These are phyloP conservation scores for Phylloscopus whistleri DNA, from an alignment of 2,113 vertebrate genomes.

Conservation along the genomic window DNA sequence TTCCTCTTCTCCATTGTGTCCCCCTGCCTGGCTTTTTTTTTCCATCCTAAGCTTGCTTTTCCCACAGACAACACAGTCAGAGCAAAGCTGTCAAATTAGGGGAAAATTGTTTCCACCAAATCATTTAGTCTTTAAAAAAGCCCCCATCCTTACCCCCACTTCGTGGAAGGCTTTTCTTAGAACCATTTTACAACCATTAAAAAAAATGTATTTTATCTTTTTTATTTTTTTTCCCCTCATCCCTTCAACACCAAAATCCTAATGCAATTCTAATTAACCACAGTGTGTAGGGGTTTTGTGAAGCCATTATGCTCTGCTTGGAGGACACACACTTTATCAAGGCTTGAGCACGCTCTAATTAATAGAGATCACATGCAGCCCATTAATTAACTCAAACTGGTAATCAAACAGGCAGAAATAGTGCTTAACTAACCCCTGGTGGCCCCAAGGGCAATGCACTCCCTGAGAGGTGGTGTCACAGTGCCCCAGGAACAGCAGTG, in stretches of 20 bases:
- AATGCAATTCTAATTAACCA: conserved; percentile 42
- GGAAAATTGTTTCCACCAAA: background rate
- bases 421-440: background rate
- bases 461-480: background rate
- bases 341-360: conserved; percentile 40
- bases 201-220: background rate
- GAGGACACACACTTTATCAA: conserved; percentile 47
- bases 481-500: background rate
- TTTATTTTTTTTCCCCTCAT: background rate
- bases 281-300: conserved; percentile 28
- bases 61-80: background rate
- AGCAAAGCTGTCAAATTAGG: background rate
- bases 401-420: conserved; percentile 42
- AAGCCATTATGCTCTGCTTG: background rate
- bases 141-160: background rate
- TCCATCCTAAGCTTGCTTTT: background rate
- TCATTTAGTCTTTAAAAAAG: background rate
- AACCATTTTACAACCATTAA: background rate
- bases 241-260: background rate
- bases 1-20: background rate
- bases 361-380: conserved; percentile 42
- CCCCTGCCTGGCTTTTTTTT: background rate
- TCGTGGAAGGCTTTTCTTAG: background rate
- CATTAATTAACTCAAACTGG: conserved; percentile 48
- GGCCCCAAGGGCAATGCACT: background rate